These are phyloP conservation scores for Protophormia terraenovae DNA, from an alignment of 2,888 invertebrate genomes.

Conservation along the genomic window DNA sequence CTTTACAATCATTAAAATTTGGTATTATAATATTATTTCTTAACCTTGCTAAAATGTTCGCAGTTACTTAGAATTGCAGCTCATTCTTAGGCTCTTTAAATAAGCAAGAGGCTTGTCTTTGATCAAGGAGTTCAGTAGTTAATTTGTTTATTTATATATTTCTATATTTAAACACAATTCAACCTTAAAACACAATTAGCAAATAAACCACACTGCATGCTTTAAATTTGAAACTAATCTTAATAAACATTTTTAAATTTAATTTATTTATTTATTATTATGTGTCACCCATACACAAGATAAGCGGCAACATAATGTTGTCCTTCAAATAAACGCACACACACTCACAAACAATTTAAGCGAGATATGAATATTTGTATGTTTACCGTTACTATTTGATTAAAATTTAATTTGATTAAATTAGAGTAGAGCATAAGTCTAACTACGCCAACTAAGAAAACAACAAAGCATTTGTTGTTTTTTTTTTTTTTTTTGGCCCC, in stretches of 20 bases:
- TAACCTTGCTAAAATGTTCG: no score
- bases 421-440: neutral
- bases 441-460: conserved; percentile 4
- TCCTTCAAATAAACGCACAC: neutral
- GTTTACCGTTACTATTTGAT: neutral
- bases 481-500: neutral
- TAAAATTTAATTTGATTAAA: conserved; percentile 21
- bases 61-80: no score
- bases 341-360: neutral
- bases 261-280: neutral
- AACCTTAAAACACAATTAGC: no score
- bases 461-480: neutral
- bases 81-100: no score
- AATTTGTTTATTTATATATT: no score
- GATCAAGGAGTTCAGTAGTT: no score
- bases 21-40: no score
- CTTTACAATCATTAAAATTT: no score
- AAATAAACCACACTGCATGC: neutral
- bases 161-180: no score
- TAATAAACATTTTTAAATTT: neutral
- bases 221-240: no score
- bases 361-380: neutral
- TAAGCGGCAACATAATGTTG: neutral
- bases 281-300: conserved; percentile 2
- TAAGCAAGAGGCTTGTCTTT: no score